phyloP scores from a whole-genome alignment of 2,888 invertebrate genomes.

The Calliphora vomitoria region DNA sequence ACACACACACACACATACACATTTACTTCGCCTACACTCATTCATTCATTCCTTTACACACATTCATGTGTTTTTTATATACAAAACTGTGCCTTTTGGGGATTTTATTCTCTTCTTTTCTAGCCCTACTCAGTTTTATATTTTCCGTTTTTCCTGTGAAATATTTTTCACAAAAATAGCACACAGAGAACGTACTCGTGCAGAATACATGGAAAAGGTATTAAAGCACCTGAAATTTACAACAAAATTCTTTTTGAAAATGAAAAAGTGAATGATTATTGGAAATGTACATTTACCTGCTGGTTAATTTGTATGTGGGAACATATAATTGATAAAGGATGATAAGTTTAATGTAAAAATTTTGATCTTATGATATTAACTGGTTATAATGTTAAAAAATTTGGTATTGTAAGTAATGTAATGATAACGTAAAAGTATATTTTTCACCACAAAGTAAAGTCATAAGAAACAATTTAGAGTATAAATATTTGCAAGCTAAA shows the following conservation, averaged over 20 bases:
- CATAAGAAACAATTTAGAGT: too few relatives aligned
- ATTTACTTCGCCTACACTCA: background rate
- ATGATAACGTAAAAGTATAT: too few relatives aligned
- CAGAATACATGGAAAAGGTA: background rate
- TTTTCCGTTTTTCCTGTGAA: constrained; percentile 9
- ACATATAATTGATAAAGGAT: constrained; percentile 1
- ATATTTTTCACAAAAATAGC: background rate
- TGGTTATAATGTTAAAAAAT: background rate
- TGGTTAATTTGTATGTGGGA: background rate
- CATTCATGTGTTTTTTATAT: too few relatives aligned
- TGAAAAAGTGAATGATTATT: background rate
- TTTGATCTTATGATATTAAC: background rate
- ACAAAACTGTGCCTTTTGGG: constrained; percentile 10
- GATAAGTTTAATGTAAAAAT: background rate
- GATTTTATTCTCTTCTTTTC: background rate
- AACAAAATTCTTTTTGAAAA: background rate
- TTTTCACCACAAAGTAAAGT: too few relatives aligned
- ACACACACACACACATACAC: background rate
- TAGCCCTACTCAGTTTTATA: background rate
- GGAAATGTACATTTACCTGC: background rate
- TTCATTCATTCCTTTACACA: background rate
- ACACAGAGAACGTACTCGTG: background rate
- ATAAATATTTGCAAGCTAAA: too few relatives aligned
- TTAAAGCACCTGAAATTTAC: background rate
- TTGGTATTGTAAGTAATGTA: too few relatives aligned